Percentiles rank a stretch among this genome's conserved stretches.
Conservation (phyloP, 1,140 invertebrate species). For the Trichonephila inaurata region DNA sequence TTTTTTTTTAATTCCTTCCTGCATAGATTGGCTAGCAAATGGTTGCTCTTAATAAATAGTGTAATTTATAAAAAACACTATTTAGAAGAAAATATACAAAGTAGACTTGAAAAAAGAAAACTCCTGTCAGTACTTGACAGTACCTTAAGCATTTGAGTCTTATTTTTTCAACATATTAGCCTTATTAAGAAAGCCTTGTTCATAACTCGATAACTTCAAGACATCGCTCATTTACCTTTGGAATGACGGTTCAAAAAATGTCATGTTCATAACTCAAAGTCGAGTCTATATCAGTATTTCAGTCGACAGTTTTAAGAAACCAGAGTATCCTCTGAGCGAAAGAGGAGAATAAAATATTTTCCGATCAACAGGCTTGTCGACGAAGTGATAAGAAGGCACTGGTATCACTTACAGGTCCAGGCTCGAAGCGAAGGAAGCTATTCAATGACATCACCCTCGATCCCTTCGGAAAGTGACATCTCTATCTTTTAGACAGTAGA, state of each 20-base stretch:
- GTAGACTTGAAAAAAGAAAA: too few relatives aligned
- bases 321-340: background rate
- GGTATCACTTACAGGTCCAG: background rate
- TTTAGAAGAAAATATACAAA: too few relatives aligned
- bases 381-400: background rate
- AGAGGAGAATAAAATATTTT: slow-evolving; percentile 10
- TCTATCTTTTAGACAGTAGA: slow-evolving; percentile 27
- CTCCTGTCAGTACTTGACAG: too few relatives aligned
- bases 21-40: too few relatives aligned
- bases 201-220: background rate
- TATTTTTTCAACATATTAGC: background rate
- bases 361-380: slow-evolving; percentile 40
- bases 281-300: slow-evolving; percentile 7
- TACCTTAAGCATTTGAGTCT: too few relatives aligned
- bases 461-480: background rate
- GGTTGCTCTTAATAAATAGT: too few relatives aligned
- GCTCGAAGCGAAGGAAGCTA: background rate
- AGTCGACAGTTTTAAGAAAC: background rate
- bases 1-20: too few relatives aligned
- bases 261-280: slow-evolving; percentile 18
- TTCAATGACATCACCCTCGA: slow-evolving; percentile 21
- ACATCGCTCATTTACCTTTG: background rate
- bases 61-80: too few relatives aligned
- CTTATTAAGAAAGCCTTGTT: background rate
- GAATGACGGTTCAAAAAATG: background rate